phyloP scores from a whole-genome alignment of 1,140 invertebrate genomes.

The Choristoneura fumiferana region DNA sequence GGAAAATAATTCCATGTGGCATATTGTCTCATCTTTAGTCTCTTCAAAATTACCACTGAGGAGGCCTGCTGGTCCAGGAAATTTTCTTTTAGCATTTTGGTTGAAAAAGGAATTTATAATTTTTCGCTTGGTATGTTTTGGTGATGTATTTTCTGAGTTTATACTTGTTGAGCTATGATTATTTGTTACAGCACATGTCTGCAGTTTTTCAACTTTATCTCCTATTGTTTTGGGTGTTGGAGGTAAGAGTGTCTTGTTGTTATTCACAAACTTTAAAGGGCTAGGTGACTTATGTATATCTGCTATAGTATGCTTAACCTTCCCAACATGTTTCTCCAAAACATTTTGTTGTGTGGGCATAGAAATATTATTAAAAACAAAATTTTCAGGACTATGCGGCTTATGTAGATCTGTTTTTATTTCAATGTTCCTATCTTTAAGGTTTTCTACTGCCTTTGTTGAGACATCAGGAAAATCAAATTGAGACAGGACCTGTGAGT shows the following conservation, averaged over 20 bases:
- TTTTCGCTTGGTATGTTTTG: conserved; percentile 58
- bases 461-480: conserved; percentile 51
- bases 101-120: conserved; percentile 65
- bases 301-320: neutral
- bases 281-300: neutral
- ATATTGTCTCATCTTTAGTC: conserved; percentile 49
- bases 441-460: conserved; percentile 11
- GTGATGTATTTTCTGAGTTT: conserved; percentile 21
- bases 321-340: neutral
- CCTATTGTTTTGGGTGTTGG: neutral
- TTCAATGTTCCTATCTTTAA: conserved; percentile 18
- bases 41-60: conserved; percentile 49
- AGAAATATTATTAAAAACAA: no score
- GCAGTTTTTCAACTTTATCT: neutral
- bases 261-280: neutral
- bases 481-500: conserved; percentile 53
- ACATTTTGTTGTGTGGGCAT: neutral
- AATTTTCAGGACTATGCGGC: neutral
- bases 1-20: conserved; percentile 58
- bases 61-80: conserved; percentile 66
- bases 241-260: neutral
- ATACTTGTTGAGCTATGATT: neutral
- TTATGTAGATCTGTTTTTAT: neutral
- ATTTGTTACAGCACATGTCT: neutral
- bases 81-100: conserved; percentile 63